Percentiles rank a stretch among this genome's conserved stretches.
Evolutionary conservation across 2,888 invertebrate species (phyloP).

Genomic region (Scrobipalpa costella): DNA sequence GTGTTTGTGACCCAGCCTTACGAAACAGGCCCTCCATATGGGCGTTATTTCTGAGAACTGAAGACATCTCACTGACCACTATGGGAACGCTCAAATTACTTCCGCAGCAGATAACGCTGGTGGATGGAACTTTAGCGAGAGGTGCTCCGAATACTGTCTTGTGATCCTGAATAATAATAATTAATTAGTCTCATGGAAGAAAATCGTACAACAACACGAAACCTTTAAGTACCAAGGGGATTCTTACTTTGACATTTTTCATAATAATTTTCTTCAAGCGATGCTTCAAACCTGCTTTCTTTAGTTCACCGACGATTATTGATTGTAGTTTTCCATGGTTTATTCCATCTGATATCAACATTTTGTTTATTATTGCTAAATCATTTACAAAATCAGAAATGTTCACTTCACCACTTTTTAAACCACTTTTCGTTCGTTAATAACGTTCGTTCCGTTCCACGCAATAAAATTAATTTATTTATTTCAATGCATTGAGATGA

Average conservation of each 20-base stretch:
- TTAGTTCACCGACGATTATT: slow-evolving; percentile 84
- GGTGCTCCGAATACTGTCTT: slow-evolving; percentile 76
- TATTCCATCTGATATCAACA: slow-evolving; percentile 77
- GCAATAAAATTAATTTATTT: background rate
- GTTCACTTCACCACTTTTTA: slow-evolving; percentile 40
- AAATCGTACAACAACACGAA: background rate
- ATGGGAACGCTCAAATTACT: slow-evolving; percentile 86
- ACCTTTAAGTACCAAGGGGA: too few relatives aligned
- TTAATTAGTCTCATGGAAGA: background rate
- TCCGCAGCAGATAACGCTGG: slow-evolving; percentile 83
- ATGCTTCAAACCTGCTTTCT: slow-evolving; percentile 86
- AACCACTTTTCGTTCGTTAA: slow-evolving; percentile 53
- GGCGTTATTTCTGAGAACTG: slow-evolving; percentile 84
- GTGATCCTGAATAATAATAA: slow-evolving; percentile 58
- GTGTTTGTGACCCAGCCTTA: slow-evolving; percentile 91
- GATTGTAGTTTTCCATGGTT: slow-evolving; percentile 75
- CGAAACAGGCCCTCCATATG: slow-evolving; percentile 92
- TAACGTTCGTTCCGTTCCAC: slow-evolving; percentile 26
- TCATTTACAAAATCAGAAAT: slow-evolving; percentile 33
- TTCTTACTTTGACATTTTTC: slow-evolving; percentile 76
- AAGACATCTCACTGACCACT: slow-evolving; percentile 86
- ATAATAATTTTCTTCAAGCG: slow-evolving; percentile 84
- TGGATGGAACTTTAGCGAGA: slow-evolving; percentile 71
- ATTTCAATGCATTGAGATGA: background rate
- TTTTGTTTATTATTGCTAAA: slow-evolving; percentile 53